Conservation (phyloP, 53 echinoderm and acorn worm species). For the Temnopleurus reevesii region DNA sequence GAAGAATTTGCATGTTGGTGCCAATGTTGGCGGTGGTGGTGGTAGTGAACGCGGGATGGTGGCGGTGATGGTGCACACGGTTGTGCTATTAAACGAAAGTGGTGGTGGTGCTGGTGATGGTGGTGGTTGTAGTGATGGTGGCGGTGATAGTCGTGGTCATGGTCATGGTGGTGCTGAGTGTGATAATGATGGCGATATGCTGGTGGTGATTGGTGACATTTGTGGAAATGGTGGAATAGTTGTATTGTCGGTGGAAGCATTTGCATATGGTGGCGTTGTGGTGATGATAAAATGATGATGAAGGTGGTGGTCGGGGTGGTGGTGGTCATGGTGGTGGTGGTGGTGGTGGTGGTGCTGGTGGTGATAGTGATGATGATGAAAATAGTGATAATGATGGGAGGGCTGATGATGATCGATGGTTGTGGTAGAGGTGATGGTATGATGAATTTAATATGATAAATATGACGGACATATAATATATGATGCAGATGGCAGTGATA, state of each 20-base stretch:
- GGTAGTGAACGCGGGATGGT: neutral
- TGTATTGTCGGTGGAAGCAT: no score
- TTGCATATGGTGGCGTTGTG: no score
- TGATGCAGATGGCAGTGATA: no score
- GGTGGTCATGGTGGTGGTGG: neutral
- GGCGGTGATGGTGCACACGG: neutral
- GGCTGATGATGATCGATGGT: neutral
- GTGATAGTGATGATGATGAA: neutral
- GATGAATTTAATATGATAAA: no score
- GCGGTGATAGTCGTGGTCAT: neutral
- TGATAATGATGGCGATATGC: neutral
- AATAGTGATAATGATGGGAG: neutral
- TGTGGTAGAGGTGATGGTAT: neutral
- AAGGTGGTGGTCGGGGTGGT: neutral
- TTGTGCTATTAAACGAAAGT: neutral
- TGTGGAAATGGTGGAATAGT: no score
- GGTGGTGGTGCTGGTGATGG: slow-evolving; percentile 17
- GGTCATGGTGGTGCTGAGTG: neutral
- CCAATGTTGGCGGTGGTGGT: neutral
- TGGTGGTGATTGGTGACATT: neutral
- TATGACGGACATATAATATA: no score
- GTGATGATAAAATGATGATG: neutral
- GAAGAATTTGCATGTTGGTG: neutral
- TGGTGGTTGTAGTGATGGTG: slow-evolving; percentile 8
- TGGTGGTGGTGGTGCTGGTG: neutral